Evolutionary conservation across 2,888 invertebrate species (phyloP).

Genomic region (Caenorhabditis uteleia): DNA sequence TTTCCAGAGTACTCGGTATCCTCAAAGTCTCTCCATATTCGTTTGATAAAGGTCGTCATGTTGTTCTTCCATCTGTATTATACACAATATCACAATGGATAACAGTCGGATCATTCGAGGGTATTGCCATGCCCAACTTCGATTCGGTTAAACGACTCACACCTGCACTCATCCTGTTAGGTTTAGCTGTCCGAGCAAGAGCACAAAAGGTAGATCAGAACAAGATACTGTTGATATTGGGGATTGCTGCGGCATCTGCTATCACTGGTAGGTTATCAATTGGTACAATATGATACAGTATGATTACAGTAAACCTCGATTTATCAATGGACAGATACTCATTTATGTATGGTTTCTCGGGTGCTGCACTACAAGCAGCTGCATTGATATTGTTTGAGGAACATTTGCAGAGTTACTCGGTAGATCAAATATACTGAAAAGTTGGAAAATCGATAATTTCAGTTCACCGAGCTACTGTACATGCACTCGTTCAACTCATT

Average conservation of each 20-base stretch:
- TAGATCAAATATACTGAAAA: neutral
- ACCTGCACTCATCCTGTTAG: conserved; percentile 38
- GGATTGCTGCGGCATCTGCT: conserved; percentile 49
- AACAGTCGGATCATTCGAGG: conserved; percentile 72
- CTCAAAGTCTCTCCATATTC: conserved; percentile 70
- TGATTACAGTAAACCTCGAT: conserved; percentile 60
- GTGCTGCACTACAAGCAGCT: conserved; percentile 50
- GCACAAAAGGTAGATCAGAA: conserved; percentile 32
- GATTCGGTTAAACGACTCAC: conserved; percentile 72
- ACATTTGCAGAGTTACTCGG: conserved; percentile 32
- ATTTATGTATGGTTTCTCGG: conserved; percentile 57
- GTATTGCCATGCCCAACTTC: conserved; percentile 74
- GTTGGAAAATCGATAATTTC: conserved; percentile 1
- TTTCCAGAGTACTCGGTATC: conserved; percentile 55
- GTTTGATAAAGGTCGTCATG: conserved; percentile 70
- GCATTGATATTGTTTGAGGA: conserved; percentile 48
- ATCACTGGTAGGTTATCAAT: conserved; percentile 37
- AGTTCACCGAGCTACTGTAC: conserved; percentile 64
- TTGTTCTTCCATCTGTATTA: conserved; percentile 72
- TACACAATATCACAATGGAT: conserved; percentile 72
- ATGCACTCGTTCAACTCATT: conserved; percentile 67
- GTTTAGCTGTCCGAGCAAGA: conserved; percentile 21
- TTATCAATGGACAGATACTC: conserved; percentile 61
- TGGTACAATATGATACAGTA: neutral
- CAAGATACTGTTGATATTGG: conserved; percentile 27